Evolutionary conservation across 2,113 vertebrate species (phyloP).

Genomic region (Xenopus borealis): DNA sequence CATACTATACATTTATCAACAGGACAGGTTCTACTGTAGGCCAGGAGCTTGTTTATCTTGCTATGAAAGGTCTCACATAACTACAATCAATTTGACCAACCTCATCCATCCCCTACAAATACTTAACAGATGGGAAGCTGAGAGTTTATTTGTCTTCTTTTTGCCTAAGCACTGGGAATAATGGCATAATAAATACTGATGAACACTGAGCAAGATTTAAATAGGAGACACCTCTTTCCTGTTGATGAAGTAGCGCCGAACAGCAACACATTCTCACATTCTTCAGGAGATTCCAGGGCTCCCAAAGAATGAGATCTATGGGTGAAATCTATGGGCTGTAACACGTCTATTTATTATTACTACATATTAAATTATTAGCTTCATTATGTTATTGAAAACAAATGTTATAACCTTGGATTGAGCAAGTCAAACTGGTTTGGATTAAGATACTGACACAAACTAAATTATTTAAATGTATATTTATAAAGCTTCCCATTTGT

Average conservation of each 20-base stretch:
- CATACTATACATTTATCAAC: constrained; percentile 11
- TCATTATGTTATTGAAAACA: no score
- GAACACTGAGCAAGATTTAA: constrained; percentile 8
- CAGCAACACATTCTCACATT: neutral
- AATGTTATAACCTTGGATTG: no score
- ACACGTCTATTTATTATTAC: no score
- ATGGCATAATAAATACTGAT: constrained; percentile 24
- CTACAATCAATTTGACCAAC: constrained; percentile 25
- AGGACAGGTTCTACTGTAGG: constrained; percentile 15
- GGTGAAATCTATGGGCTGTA: no score
- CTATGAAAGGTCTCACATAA: constrained; percentile 24
- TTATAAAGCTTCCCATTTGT: no score
- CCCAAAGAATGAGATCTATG: neutral
- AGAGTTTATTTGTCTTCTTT: constrained; percentile 27
- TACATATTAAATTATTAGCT: no score
- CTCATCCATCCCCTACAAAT: constrained; percentile 29
- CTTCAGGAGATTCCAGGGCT: neutral
- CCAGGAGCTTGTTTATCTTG: constrained; percentile 20
- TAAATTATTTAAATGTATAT: no score
- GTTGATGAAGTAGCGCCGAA: neutral
- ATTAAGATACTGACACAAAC: no score
- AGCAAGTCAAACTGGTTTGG: no score
- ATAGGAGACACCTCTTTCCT: constrained; percentile 4
- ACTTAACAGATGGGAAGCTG: constrained; percentile 29
- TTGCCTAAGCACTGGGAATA: constrained; percentile 18